Evolutionary conservation across 2,797 vertebrate species (phyloP), one percentile per base, ranked within the genome.

Genomic region (Sternarchorhynchus goeldii): DNA sequence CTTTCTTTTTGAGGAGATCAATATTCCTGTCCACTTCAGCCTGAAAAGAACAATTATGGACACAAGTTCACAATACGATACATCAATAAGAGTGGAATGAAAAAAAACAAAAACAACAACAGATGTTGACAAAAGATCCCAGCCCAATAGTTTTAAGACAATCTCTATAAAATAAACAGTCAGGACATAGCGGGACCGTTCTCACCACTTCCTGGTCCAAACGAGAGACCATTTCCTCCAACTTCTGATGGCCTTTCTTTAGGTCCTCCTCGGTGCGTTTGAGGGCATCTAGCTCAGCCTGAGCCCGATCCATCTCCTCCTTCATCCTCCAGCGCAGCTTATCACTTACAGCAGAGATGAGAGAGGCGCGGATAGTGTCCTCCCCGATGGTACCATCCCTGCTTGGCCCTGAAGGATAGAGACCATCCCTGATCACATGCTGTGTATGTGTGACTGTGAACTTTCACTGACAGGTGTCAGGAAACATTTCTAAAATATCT

Each of bases 291-390:
- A 99, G 94, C 85, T 99, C 98, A 0, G 97, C 98, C 74, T 99
- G 97, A 0, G 97, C 98, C 41, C 97, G 93, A 89, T 98, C 97
- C 96, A 99, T 98, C 88, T 99, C 97, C 85, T 99, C 98, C 82
- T 99, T 99, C 97, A 99, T 98, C 78, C 97, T 92, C 98, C 97
- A 99, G 81, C 97, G 93, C 79, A 99, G 91, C 82, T 99, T 99
- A 88, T 99, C 97, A 2, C 96, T 99, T 83, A 99, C 97, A 0
- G 97, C 98, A 0, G 98, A 99, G 83, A 99, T 98, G 58, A 99
- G 94, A 63, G 98, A 99, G 0, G 97, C 97, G 0, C 97, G 94
- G 83, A 99, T 99, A 63, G 96, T 99, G 88, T 99, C 98, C 85
- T 99, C 98, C 0, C 96, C 96, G 57, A 99, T 99, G 80, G 97